phyloP scores from a whole-genome alignment of 35 echinoderm and acorn worm species.

The Diadema setosum region DNA sequence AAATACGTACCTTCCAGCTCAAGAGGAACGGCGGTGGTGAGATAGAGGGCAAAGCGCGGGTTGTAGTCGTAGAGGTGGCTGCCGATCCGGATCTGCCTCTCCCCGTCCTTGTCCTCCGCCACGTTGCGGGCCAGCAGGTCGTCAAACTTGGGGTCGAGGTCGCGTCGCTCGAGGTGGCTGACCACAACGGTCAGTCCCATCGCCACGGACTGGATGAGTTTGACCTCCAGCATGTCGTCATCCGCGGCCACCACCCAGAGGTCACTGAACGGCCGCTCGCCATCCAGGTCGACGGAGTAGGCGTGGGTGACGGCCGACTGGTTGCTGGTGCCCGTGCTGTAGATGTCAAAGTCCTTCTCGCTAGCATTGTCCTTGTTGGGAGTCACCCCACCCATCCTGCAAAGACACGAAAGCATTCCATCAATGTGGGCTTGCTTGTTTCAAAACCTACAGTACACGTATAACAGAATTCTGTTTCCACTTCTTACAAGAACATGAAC shows the following conservation, averaged over 20 bases:
- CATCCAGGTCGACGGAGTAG: conserved; percentile 11
- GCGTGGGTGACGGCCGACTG: background rate
- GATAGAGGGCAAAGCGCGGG: conserved; percentile 59
- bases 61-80: conserved; percentile 66
- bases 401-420: background rate
- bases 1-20: conserved; percentile 52
- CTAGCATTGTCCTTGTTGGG: background rate
- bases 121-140: conserved; percentile 73
- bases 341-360: conserved; percentile 13
- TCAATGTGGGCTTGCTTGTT: too few relatives aligned
- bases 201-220: conserved; percentile 66
- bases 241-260: conserved; percentile 72
- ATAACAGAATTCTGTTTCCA: too few relatives aligned
- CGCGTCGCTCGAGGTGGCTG: conserved; percentile 70
- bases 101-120: conserved; percentile 43
- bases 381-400: background rate
- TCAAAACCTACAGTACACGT: too few relatives aligned
- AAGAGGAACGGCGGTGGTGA: conserved; percentile 79
- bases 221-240: conserved; percentile 56
- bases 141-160: conserved; percentile 32
- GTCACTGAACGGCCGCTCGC: conserved; percentile 22
- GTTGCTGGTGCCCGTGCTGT: conserved; percentile 4
- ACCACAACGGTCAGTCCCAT: conserved; percentile 76
- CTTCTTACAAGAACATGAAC: too few relatives aligned
- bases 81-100: conserved; percentile 61